Evolutionary conservation across 23 tunicate genomes (phyloP).

Genomic region (Diplosoma virens): DNA sequence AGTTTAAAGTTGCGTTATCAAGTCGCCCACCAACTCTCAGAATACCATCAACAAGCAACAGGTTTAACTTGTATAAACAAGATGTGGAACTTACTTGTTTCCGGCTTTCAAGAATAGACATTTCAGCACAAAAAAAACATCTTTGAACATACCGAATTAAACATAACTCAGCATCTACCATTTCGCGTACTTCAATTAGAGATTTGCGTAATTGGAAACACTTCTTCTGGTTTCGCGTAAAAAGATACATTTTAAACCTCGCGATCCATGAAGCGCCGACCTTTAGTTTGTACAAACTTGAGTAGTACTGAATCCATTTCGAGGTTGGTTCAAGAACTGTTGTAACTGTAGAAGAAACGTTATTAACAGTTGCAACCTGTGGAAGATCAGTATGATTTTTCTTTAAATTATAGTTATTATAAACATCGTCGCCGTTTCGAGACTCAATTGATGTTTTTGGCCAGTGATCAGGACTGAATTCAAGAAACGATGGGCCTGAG

Average conservation of each 20-base stretch:
- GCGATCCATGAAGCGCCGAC: background rate
- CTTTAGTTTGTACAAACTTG: slow-evolving; percentile 14
- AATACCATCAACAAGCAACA: background rate
- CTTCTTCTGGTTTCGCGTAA: background rate
- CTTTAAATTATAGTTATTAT: too few relatives aligned
- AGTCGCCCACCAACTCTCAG: slow-evolving; percentile 12
- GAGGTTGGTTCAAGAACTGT: too few relatives aligned
- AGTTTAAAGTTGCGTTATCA: background rate
- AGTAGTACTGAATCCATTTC: background rate
- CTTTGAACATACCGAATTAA: background rate
- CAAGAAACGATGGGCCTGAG: background rate
- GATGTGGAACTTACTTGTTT: background rate
- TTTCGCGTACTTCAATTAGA: background rate
- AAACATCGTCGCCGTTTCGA: too few relatives aligned
- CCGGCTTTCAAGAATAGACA: too few relatives aligned
- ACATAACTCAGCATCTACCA: background rate
- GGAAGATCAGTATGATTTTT: too few relatives aligned
- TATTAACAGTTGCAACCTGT: too few relatives aligned
- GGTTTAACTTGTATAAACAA: slow-evolving; percentile 4
- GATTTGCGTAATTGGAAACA: too few relatives aligned
- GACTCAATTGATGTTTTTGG: too few relatives aligned
- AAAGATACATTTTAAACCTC: background rate
- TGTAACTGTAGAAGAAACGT: too few relatives aligned
- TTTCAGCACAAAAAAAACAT: background rate
- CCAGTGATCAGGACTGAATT: background rate